Percentiles rank a stretch among this genome's conserved stretches.
Conservation (phyloP, 2,888 invertebrate genomes). For the Luffia ferchaultella region DNA sequence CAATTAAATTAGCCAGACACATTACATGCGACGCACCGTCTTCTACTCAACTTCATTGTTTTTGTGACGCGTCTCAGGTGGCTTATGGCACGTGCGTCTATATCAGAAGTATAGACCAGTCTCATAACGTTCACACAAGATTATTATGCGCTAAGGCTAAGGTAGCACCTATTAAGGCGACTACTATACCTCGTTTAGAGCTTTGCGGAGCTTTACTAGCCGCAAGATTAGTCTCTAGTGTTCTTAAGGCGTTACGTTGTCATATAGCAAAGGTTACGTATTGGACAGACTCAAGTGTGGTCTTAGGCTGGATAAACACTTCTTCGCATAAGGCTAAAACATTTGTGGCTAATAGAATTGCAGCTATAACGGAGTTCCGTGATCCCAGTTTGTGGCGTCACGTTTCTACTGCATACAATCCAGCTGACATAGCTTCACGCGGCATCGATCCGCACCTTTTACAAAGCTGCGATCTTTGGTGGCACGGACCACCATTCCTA, state of each 20-base stretch:
- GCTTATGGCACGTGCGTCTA: background rate
- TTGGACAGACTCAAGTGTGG: background rate
- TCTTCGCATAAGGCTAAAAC: background rate
- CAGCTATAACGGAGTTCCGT: background rate
- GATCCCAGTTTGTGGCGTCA: conserved; percentile 6
- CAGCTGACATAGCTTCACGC: conserved; percentile 14
- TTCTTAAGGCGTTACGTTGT: background rate
- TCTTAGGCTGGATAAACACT: background rate
- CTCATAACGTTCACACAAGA: background rate
- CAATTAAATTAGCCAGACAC: no score
- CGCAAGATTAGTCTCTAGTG: background rate
- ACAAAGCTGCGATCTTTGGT: conserved; percentile 11
- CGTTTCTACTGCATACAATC: conserved; percentile 11
- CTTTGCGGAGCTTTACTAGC: background rate
- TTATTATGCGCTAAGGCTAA: background rate
- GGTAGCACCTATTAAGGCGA: background rate
- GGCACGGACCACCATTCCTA: conserved; percentile 9
- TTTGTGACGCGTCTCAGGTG: background rate
- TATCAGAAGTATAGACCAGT: background rate
- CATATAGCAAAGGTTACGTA: background rate
- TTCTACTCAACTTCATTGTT: background rate
- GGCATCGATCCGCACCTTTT: conserved; percentile 12
- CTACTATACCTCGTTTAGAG: background rate
- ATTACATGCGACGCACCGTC: background rate
- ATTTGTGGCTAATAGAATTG: background rate